Base-by-base conservation (phyloP, 2,888 invertebrate species). In the Spodoptera exigua region DNA sequence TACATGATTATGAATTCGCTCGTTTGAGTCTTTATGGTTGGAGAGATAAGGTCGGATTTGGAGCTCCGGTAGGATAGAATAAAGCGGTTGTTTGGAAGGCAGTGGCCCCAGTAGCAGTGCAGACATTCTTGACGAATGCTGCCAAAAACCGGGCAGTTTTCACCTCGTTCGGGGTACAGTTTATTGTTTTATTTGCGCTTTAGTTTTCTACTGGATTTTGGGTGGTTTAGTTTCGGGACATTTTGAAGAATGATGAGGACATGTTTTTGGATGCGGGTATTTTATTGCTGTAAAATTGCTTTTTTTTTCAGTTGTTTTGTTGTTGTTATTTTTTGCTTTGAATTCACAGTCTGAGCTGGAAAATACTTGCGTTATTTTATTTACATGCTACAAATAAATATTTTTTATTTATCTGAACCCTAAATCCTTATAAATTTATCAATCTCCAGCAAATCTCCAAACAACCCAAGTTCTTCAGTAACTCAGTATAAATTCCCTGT, bases 91-190 rank as follows among this genome's bases (percentile, higher is more conserved):
- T 70, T 73, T 70, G 72, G 59, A 58, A 74, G 78, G 79, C 76
- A 80, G 83, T 79, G 76, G 82, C 76, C 74, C 76, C 70, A 74
- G 60, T 79, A 81, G 86, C 85, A 86, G 86, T 84, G 89, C 85
- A 77, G 76, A 72, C 75, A 89, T 90, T 91, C 90, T 91, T 92
- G 93, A 93, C 91, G 91, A 91, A 91, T 91, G 91, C 91, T 92
- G 92, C 92, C 92, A 93, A 92, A 91, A 93, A 89, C 86, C 84
- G 85, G 86, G 83, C 89, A 89, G 92, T 92, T 93, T 91, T 89
- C 92, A 91, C 92, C 90, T 90, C 90, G 86, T 90, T 80, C 85
- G 79, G 82, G 77, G 74, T 67, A 67, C 70, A 83, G 85, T 89
- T 91, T 91, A 91, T 91, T 91, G 90, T 91, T 89, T 88, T 83